These are phyloP conservation scores for Oscheius sp. DNA, from an alignment of 2,888 invertebrate species.

Conservation along the genomic window DNA sequence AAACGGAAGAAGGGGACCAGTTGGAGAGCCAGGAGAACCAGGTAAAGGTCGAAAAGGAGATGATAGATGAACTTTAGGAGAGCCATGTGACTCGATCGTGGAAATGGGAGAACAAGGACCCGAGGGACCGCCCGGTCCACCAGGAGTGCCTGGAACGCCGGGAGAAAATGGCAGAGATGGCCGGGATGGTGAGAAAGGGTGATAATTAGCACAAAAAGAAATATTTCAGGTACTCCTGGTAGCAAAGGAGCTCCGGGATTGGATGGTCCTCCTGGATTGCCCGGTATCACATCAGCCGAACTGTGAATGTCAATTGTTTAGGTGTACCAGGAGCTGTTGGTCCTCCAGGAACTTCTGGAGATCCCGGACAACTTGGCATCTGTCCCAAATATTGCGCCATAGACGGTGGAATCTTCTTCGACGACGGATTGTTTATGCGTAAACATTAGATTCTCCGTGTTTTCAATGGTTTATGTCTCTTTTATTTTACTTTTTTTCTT, in stretches of 20 bases:
- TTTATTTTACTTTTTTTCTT: not conserved
- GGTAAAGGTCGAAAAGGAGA: conserved; percentile 27
- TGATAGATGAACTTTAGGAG: not conserved
- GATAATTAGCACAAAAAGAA: not conserved
- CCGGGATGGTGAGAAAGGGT: conserved; percentile 39
- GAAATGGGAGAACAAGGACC: conserved; percentile 46
- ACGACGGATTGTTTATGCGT: conserved; percentile 35
- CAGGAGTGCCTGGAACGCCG: conserved; percentile 51
- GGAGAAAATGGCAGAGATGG: conserved; percentile 54
- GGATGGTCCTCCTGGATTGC: conserved; percentile 38
- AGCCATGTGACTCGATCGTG: not conserved
- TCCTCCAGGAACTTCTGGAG: conserved; percentile 36
- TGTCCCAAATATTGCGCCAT: conserved; percentile 53
- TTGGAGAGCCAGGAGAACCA: conserved; percentile 38
- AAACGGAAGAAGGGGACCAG: not conserved
- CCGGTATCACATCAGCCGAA: too few relatives aligned
- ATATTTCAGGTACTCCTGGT: conserved; percentile 5
- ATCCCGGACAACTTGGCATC: conserved; percentile 47
- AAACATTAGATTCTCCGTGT: not conserved
- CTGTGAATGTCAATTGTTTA: not conserved
- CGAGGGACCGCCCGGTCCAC: conserved; percentile 37
- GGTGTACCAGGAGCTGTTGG: conserved; percentile 52
- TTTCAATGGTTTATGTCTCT: not conserved
- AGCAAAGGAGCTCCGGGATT: conserved; percentile 41
- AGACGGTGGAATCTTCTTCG: conserved; percentile 52